Conservation (phyloP, 2,888 invertebrate genomes). For the Eretmocerus hayati region DNA sequence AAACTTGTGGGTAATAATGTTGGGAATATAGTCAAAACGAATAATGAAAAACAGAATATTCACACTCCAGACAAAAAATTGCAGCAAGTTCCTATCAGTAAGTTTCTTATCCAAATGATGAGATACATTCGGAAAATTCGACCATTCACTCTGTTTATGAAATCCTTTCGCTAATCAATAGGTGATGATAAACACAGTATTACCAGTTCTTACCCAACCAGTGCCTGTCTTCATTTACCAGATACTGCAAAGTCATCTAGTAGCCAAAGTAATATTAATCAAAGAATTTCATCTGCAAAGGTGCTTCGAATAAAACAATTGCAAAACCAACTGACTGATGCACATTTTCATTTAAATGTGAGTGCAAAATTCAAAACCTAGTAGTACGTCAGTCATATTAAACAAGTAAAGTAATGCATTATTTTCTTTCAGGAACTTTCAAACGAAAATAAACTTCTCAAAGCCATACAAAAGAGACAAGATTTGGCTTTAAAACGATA, state of each 20-base stretch:
- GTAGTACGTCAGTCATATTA: too few species aligned
- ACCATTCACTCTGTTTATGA: too few species aligned
- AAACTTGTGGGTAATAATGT: too few species aligned
- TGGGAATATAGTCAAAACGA: too few species aligned
- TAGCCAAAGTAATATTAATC: constrained; percentile 34
- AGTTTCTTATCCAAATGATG: too few species aligned
- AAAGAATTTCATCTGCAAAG: constrained; percentile 71
- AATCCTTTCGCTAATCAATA: too few species aligned
- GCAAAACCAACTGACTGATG: constrained; percentile 73
- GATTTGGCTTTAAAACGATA: constrained; percentile 71
- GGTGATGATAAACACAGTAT: too few species aligned
- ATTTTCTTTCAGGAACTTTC: constrained; percentile 52
- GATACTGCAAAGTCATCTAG: constrained; percentile 26
- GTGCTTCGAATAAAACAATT: constrained; percentile 66
- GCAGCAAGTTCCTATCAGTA: too few species aligned
- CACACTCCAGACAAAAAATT: too few species aligned
- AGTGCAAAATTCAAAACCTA: constrained; percentile 33
- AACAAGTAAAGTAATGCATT: too few species aligned
- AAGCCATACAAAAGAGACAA: constrained; percentile 72
- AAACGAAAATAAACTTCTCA: constrained; percentile 68
- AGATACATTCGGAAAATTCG: too few species aligned
- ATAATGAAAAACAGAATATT: too few species aligned
- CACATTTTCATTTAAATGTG: constrained; percentile 70
- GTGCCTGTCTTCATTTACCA: constrained; percentile 45
- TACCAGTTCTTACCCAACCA: constrained; percentile 44